Conservation (phyloP, 2,888 invertebrate genomes). For the Dasypogon diadema region DNA sequence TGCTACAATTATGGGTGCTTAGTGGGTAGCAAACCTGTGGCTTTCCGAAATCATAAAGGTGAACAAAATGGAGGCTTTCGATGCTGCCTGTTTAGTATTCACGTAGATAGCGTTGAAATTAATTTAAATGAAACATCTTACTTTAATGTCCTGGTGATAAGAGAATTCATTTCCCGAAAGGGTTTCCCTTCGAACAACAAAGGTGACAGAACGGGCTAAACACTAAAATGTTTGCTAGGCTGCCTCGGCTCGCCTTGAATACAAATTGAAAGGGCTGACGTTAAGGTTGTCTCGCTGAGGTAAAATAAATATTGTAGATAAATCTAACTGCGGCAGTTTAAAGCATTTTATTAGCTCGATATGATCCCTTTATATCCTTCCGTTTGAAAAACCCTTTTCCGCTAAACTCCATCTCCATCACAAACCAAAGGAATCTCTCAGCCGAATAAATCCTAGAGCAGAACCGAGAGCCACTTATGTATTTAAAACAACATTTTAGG, state of each 20-base stretch:
- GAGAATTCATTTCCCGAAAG: constrained; percentile 53
- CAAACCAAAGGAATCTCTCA: background rate
- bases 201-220: background rate
- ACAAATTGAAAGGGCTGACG: constrained; percentile 35
- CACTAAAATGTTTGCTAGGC: background rate
- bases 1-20: constrained; percentile 36
- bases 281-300: background rate
- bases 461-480: background rate
- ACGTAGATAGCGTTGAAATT: constrained; percentile 51
- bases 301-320: constrained; percentile 13
- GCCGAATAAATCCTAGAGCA: background rate
- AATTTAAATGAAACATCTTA: constrained; percentile 56
- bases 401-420: background rate
- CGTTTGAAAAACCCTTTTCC: constrained; percentile 17
- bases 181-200: constrained; percentile 27
- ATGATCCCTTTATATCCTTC: background rate
- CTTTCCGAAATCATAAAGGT: background rate
- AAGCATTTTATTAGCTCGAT: background rate
- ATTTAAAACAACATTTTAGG: background rate
- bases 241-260: constrained; percentile 10
- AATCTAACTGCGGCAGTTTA: background rate
- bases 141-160: constrained; percentile 52
- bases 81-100: constrained; percentile 52
- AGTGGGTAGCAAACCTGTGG: constrained; percentile 44
- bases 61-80: constrained; percentile 8